These are phyloP conservation scores for Galbula dea DNA, from an alignment of 2,113 vertebrate genomes.

Conservation along the genomic window DNA sequence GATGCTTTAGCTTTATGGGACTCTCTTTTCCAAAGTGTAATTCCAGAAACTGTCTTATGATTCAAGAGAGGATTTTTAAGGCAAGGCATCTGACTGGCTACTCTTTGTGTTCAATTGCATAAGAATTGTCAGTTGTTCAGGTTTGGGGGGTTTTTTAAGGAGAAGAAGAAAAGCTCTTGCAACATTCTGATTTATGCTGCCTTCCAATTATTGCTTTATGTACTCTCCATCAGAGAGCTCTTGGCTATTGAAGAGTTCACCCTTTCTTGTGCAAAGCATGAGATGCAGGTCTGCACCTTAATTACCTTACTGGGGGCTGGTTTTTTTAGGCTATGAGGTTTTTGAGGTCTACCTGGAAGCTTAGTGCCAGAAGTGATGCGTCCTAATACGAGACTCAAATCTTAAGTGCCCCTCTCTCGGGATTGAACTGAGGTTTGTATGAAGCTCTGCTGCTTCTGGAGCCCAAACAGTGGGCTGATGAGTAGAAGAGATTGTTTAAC, in stretches of 20 bases:
- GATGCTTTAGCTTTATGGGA: not conserved
- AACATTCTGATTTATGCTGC: constrained; percentile 21
- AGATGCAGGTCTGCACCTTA: not conserved
- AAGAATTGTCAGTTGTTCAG: constrained; percentile 52
- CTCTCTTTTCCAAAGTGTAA: constrained; percentile 38
- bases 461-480: constrained; percentile 7
- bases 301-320: not conserved
- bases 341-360: not conserved
- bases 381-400: not conserved
- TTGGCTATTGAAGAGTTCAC: not conserved
- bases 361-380: not conserved
- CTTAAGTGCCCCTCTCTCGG: not conserved
- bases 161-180: not conserved
- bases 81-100: not conserved
- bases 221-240: not conserved
- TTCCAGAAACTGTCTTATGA: constrained; percentile 19
- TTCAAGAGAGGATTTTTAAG: constrained; percentile 13
- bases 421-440: not conserved
- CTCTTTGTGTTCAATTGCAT: constrained; percentile 37
- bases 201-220: constrained; percentile 12
- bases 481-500: not conserved
- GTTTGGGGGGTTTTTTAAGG: not conserved
- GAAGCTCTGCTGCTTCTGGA: not conserved
- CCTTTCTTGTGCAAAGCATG: not conserved
- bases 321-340: not conserved